Evolutionary conservation across 2,797 vertebrate species (phyloP), one percentile per base, ranked within the genome.

Genomic region (Cephalopachus bancanus): DNA sequence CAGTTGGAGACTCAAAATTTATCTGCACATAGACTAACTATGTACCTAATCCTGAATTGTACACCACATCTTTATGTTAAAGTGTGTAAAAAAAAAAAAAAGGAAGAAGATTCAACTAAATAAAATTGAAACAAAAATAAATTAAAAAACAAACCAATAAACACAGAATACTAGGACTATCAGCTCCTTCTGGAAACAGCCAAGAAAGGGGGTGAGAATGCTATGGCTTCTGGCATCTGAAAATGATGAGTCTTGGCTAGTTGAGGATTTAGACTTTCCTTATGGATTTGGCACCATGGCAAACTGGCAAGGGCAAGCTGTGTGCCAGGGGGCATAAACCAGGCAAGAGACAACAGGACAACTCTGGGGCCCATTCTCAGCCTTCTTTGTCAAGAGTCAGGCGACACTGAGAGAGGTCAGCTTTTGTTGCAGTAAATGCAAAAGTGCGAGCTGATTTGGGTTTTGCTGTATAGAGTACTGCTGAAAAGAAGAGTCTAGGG

Each of bases 311-410:
- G 55, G 19, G 17, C 19, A 26, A 51, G 51, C 55, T n/a, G 10
- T 26, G 65, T 17, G 12, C 16, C 20, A 5, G 44, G 0, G 49
- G 69, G n/a, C 33, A 71, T 19, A 33, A 60, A 26, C 8, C 55
- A 81, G 49, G 20, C n/a, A 30, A 64, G 74, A 57, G 26, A 26
- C 28, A 92, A 5, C 2, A 57, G 55, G 55, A 17, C 15, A 33
- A 49, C 5, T 7, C 0, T 3, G 24, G 6, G 33, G 33, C 57
- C 33, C 10, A 3, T 65, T 4, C 2, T 30, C 0, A 0, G 19
- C 20, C 37, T 37, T n/a, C 44, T 28, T 22, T 11, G 5, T 64
- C 51, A 69, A 49, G 79, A 71, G 12, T 65, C 37, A 65, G 74
- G 69, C 6, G 53, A 28, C 19, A 28, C 0, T 4, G 26, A 60